phyloP scores from a whole-genome alignment of 2,797 vertebrate genomes.

The Brachyrhaphis roseni region DNA sequence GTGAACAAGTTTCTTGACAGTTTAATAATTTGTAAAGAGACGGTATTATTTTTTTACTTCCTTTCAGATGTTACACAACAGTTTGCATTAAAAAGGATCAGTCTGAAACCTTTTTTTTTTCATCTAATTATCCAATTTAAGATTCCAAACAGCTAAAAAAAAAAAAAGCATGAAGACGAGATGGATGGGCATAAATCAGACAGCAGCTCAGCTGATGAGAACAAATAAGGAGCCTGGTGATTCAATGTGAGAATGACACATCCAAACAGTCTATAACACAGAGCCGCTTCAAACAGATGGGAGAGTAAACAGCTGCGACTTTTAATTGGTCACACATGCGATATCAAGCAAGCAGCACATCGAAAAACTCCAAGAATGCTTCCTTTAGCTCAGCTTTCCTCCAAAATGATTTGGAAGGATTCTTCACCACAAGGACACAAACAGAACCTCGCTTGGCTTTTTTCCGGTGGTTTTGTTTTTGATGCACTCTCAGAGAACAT shows the following conservation, averaged over 20 bases:
- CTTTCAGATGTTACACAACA: not conserved
- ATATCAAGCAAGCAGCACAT: slow-evolving; percentile 67
- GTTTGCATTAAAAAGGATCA: not conserved
- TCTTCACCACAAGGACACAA: slow-evolving; percentile 58
- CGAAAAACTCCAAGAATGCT: slow-evolving; percentile 38
- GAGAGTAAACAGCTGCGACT: slow-evolving; percentile 64
- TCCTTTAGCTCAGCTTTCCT: slow-evolving; percentile 39
- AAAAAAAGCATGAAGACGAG: slow-evolving; percentile 21
- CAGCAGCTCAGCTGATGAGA: slow-evolving; percentile 59
- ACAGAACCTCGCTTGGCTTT: slow-evolving; percentile 22
- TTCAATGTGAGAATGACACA: slow-evolving; percentile 59
- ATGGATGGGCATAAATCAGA: slow-evolving; percentile 60
- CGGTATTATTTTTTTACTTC: not conserved
- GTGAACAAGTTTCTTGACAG: slow-evolving; percentile 1
- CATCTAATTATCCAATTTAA: slow-evolving; percentile 34
- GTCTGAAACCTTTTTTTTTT: not conserved
- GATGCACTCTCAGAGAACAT: slow-evolving; percentile 39
- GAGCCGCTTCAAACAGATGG: slow-evolving; percentile 66
- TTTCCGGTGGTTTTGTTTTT: slow-evolving; percentile 7
- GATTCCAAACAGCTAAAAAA: slow-evolving; percentile 13
- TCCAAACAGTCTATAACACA: slow-evolving; percentile 58
- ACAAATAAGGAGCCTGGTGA: slow-evolving; percentile 60
- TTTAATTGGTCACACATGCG: slow-evolving; percentile 78
- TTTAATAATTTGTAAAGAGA: not conserved
- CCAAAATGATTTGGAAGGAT: slow-evolving; percentile 47